Percentiles rank a stretch among this genome's conserved stretches.
These are phyloP conservation scores for Physocephala rufipes DNA, from an alignment of 2,888 invertebrate genomes.

Conservation along the genomic window DNA sequence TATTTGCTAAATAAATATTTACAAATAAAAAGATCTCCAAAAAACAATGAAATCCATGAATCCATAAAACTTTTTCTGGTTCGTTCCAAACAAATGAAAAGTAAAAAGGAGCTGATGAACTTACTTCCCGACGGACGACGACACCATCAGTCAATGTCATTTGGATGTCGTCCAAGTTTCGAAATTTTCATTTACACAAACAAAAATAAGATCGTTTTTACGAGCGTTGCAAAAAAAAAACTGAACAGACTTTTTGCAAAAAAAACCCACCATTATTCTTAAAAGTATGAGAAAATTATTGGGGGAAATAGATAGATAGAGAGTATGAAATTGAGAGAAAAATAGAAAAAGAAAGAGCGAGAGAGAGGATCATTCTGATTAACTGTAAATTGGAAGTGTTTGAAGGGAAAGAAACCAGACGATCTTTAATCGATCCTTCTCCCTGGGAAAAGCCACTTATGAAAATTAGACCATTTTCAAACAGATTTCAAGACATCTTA, in stretches of 20 bases:
- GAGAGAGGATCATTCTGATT: neutral
- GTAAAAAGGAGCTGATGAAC: constrained; percentile 17
- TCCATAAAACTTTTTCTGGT: constrained; percentile 18
- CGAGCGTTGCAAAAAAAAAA: too few relatives aligned
- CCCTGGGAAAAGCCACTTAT: too few relatives aligned
- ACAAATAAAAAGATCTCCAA: neutral
- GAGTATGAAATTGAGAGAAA: constrained; percentile 6
- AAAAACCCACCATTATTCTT: too few relatives aligned
- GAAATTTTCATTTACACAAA: neutral
- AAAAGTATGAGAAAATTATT: too few relatives aligned
- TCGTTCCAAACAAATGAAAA: constrained; percentile 6
- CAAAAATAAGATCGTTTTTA: too few relatives aligned
- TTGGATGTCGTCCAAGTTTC: constrained; percentile 53
- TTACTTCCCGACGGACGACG: constrained; percentile 34
- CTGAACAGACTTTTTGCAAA: too few relatives aligned
- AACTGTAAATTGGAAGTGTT: neutral
- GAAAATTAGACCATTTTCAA: too few relatives aligned
- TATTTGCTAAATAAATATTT: neutral
- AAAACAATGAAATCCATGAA: constrained; percentile 8
- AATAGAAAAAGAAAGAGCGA: neutral
- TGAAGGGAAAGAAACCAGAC: too few relatives aligned
- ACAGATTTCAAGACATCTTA: too few relatives aligned
- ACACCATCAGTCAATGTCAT: constrained; percentile 62
- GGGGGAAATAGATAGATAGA: neutral
- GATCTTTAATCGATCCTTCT: too few relatives aligned